These are phyloP conservation scores for Heliconius hewitsoni DNA, from an alignment of 1,140 invertebrate species.

Conservation along the genomic window DNA sequence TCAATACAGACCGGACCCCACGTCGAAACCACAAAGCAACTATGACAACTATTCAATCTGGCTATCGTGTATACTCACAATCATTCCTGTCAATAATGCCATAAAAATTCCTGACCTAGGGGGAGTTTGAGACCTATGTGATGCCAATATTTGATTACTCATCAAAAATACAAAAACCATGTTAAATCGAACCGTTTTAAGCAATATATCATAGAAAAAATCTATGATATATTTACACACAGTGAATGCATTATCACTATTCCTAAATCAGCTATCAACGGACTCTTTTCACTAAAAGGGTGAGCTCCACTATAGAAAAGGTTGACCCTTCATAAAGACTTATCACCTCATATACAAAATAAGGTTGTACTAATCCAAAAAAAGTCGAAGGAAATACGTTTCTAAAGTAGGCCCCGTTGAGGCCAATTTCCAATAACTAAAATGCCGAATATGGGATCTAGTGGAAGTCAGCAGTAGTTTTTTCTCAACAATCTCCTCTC, in stretches of 20 bases:
- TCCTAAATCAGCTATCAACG: constrained; percentile 81
- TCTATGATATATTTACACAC: constrained; percentile 80
- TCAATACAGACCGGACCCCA: constrained; percentile 42
- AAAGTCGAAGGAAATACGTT: constrained; percentile 48
- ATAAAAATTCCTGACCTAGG: constrained; percentile 35
- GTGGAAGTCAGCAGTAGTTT: constrained; percentile 77
- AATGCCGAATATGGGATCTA: constrained; percentile 60
- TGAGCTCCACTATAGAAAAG: constrained; percentile 79
- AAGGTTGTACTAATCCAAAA: constrained; percentile 76
- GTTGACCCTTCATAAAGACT: constrained; percentile 82
- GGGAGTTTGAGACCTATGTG: constrained; percentile 22
- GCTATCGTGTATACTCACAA: constrained; percentile 37
- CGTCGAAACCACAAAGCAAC: constrained; percentile 55
- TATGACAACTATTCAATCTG: constrained; percentile 55
- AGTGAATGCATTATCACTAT: constrained; percentile 77
- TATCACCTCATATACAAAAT: constrained; percentile 81
- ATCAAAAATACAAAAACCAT: constrained; percentile 24
- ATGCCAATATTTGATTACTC: constrained; percentile 22
- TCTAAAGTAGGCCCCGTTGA: constrained; percentile 51
- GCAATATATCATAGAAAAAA: constrained; percentile 77
- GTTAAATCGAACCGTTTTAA: constrained; percentile 38
- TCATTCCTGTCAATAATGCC: constrained; percentile 34
- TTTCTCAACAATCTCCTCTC: constrained; percentile 80
- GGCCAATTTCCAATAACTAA: constrained; percentile 57
- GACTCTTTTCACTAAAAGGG: constrained; percentile 82